Evolutionary conservation across 2,888 invertebrate species (phyloP).

Genomic region (Glyphotaelius pellucidus): DNA sequence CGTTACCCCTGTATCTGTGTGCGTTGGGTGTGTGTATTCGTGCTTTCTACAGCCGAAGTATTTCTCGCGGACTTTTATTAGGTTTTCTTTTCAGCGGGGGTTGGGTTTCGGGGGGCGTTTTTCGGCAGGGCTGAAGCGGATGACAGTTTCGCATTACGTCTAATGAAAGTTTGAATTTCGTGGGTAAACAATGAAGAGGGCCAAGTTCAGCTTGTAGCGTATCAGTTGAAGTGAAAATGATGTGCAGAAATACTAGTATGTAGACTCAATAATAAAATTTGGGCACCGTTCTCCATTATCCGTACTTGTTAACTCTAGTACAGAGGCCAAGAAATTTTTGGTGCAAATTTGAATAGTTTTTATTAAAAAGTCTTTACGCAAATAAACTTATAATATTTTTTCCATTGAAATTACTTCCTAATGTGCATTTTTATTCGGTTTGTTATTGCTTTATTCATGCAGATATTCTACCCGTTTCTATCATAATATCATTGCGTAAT

Average conservation of each 20-base stretch:
- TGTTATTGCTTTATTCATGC: too few species aligned
- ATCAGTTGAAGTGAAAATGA: background rate
- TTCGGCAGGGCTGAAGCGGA: background rate
- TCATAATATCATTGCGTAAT: too few species aligned
- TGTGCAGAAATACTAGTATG: background rate
- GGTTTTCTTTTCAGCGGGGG: background rate
- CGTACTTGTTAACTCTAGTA: too few species aligned
- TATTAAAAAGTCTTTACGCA: too few species aligned
- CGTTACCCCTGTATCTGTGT: background rate
- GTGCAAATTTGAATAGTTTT: too few species aligned
- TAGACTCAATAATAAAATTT: too few species aligned
- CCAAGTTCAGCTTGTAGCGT: background rate
- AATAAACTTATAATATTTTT: too few species aligned
- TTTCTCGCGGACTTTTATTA: slow-evolving; percentile 29
- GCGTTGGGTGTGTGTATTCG: background rate
- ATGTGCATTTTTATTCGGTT: too few species aligned
- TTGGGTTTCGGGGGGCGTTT: background rate
- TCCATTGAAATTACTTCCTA: too few species aligned
- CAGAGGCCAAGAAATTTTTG: too few species aligned
- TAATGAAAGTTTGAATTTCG: background rate
- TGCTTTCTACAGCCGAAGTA: background rate
- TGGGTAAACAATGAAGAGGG: background rate
- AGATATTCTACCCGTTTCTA: too few species aligned
- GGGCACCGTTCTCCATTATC: too few species aligned
- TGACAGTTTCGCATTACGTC: background rate